Conservation (phyloP, 2,888 invertebrate genomes). For the Drosophila pseudotakahashii region DNA sequence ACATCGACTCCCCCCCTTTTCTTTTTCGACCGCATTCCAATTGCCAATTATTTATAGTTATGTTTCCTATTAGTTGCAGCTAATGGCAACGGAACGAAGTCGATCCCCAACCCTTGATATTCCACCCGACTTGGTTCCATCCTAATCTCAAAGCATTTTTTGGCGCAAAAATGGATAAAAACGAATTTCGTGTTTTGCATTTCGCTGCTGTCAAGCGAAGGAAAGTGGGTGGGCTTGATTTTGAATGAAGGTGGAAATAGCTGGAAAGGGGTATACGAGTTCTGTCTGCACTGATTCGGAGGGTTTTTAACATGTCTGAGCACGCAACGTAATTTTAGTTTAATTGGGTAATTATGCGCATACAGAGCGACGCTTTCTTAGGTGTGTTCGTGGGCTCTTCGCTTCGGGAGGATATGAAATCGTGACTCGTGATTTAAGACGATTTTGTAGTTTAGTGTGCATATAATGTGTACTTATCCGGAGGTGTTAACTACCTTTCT, state of each 20-base stretch:
- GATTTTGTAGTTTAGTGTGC: slow-evolving; percentile 20
- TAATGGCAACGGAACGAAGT: slow-evolving; percentile 28
- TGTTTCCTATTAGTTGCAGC: slow-evolving; percentile 62
- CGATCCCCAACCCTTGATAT: not conserved
- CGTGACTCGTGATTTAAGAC: slow-evolving; percentile 31
- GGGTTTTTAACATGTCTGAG: slow-evolving; percentile 85
- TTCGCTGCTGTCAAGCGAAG: slow-evolving; percentile 23
- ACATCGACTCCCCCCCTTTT: slow-evolving; percentile 43
- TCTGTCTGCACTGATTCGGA: slow-evolving; percentile 65
- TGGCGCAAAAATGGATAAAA: slow-evolving; percentile 60
- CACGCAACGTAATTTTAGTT: slow-evolving; percentile 85
- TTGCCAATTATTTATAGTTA: slow-evolving; percentile 76
- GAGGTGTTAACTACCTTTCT: slow-evolving; percentile 6
- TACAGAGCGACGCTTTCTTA: slow-evolving; percentile 63
- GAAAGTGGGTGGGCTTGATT: not conserved
- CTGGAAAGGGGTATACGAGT: slow-evolving; percentile 11
- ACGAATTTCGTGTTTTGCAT: slow-evolving; percentile 61
- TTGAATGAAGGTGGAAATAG: not conserved
- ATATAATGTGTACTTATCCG: slow-evolving; percentile 7
- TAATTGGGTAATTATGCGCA: slow-evolving; percentile 85
- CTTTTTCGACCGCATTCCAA: slow-evolving; percentile 27
- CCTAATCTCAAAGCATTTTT: slow-evolving; percentile 55
- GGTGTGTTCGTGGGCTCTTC: slow-evolving; percentile 19
- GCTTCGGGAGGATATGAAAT: not conserved
- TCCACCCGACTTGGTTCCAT: slow-evolving; percentile 5